Conservation (phyloP, 2,888 invertebrate genomes). For the Fragum fragum region DNA sequence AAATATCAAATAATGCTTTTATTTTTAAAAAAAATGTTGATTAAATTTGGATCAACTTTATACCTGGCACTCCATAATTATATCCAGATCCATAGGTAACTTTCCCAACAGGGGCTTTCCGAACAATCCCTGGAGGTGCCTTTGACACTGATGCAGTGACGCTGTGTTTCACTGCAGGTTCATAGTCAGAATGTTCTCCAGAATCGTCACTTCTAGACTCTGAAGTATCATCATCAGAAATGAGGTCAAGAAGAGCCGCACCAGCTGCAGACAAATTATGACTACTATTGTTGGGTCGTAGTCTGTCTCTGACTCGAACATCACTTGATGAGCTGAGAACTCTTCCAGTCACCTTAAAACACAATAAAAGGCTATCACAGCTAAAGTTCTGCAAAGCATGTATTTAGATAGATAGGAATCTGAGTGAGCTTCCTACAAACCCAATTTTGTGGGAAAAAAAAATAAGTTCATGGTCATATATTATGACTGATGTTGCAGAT, state of each 20-base stretch:
- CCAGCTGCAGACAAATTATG: conserved; percentile 61
- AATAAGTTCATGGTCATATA: too few relatives aligned
- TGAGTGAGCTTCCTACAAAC: too few relatives aligned
- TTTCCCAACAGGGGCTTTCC: conserved; percentile 74
- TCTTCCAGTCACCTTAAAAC: conserved; percentile 47
- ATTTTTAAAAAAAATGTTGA: too few relatives aligned
- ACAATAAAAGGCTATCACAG: too few relatives aligned
- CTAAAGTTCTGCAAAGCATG: too few relatives aligned
- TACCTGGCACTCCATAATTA: conserved; percentile 85
- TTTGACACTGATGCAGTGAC: conserved; percentile 63
- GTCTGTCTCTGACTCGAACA: conserved; percentile 66
- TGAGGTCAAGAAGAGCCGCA: conserved; percentile 61
- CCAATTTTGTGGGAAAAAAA: too few relatives aligned
- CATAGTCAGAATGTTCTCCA: conserved; percentile 72
- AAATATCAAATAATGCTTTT: too few relatives aligned
- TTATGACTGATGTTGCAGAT: too few relatives aligned
- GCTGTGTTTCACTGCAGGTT: conserved; percentile 74
- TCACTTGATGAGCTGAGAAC: conserved; percentile 62
- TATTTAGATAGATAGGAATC: too few relatives aligned
- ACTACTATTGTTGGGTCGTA: conserved; percentile 57
- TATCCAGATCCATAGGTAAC: conserved; percentile 80
- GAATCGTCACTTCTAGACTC: conserved; percentile 54
- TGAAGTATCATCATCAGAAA: conserved; percentile 65
- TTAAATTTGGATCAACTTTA: too few relatives aligned
- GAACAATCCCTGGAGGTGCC: conserved; percentile 56